These are phyloP conservation scores for Tachycineta bicolor DNA, from an alignment of 2,113 vertebrate genomes.

Conservation along the genomic window DNA sequence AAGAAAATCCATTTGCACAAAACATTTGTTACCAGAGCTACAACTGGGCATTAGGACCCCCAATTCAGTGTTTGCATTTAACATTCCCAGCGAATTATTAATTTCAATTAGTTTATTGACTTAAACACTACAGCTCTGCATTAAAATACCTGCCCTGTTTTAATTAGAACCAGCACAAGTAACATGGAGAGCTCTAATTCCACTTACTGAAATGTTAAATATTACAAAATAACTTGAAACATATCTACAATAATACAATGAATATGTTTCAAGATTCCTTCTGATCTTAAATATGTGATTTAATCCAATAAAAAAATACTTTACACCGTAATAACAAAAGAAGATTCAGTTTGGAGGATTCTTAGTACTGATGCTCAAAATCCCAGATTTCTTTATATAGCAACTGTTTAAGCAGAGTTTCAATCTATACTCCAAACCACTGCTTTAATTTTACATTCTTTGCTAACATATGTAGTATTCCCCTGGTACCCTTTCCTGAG, in stretches of 20 bases:
- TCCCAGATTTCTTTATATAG: neutral
- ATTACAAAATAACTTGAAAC: neutral
- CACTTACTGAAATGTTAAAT: neutral
- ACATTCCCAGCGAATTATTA: neutral
- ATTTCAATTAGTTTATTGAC: neutral
- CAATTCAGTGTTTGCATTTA: neutral
- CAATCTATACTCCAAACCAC: neutral
- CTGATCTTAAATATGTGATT: neutral
- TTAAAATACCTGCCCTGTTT: neutral
- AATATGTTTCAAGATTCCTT: neutral
- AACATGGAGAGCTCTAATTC: neutral
- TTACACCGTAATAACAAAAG: neutral
- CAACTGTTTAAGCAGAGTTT: neutral
- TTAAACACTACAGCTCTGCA: neutral
- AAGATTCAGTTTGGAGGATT: neutral
- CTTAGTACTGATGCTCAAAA: neutral
- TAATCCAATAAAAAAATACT: neutral
- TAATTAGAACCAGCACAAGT: neutral
- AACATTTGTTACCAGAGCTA: neutral
- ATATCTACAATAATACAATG: neutral
- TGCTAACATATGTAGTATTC: neutral
- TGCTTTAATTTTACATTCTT: neutral
- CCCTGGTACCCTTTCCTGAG: neutral
- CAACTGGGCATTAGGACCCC: neutral
- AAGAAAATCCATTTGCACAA: neutral